A percentile compares a stretch with the other conserved stretches of the same genome.
phyloP scores from a whole-genome alignment of 1,140 invertebrate species.

The Paralvinella palmiformis region DNA sequence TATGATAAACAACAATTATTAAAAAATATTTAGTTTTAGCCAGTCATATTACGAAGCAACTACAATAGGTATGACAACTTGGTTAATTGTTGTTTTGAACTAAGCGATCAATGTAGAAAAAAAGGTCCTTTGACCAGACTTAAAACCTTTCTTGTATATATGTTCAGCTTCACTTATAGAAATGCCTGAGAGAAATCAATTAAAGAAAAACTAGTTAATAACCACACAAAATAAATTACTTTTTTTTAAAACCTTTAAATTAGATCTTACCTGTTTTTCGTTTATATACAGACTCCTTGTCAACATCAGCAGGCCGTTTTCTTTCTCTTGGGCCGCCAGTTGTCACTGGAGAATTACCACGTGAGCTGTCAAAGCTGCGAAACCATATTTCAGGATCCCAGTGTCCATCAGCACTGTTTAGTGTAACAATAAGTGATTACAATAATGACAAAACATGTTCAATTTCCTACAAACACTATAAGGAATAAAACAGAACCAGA shows the following conservation, averaged over 20 bases:
- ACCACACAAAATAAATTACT: conserved; percentile 21
- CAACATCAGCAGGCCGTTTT: conserved; percentile 25
- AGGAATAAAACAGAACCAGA: conserved; percentile 9
- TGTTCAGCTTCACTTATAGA: no score
- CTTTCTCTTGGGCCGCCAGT: conserved; percentile 37
- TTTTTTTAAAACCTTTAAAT: conserved; percentile 27
- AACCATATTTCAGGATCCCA: conserved; percentile 63
- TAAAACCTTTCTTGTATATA: no score
- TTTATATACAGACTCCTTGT: conserved; percentile 28
- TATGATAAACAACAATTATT: no score
- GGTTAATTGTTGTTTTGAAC: no score
- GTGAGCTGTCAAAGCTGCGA: conserved; percentile 50
- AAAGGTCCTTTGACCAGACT: no score
- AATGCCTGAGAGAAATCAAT: no score
- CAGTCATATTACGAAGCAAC: no score
- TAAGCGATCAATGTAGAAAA: no score
- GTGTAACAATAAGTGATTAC: no score
- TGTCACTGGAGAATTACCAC: conserved; percentile 58
- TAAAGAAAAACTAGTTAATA: not conserved
- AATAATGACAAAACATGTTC: conserved; percentile 20
- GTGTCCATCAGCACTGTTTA: conserved; percentile 53
- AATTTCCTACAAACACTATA: conserved; percentile 13
- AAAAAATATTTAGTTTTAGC: no score
- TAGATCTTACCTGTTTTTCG: no score
- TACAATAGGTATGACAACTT: no score